Conservation (phyloP, 2,797 vertebrate genomes). For the Eulemur mongoz region DNA sequence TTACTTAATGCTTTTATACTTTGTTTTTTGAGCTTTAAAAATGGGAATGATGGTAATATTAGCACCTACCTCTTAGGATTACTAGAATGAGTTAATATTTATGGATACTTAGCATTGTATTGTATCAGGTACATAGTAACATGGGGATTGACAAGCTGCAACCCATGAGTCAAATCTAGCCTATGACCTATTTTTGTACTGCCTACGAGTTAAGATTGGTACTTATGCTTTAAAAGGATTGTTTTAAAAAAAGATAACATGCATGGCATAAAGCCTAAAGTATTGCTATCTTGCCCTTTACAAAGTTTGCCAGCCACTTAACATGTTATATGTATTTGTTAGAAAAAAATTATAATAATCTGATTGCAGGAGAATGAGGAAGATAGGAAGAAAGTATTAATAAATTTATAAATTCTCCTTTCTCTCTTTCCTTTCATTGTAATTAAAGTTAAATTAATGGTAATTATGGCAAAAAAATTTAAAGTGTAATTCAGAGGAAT, state of each 20-base stretch:
- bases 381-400: background rate
- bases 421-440: background rate
- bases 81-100: background rate
- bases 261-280: background rate
- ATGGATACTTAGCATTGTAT: background rate
- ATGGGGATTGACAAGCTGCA: background rate
- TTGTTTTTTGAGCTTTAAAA: background rate
- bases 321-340: background rate
- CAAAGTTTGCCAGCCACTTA: background rate
- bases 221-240: background rate
- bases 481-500: background rate
- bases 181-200: background rate
- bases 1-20: background rate
- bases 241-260: background rate
- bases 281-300: background rate
- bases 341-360: background rate
- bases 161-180: background rate
- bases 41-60: background rate
- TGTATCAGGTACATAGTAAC: background rate
- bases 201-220: background rate
- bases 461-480: background rate
- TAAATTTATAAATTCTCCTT: background rate
- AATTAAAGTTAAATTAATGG: slow-evolving; percentile 22
- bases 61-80: background rate
- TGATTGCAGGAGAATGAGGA: slow-evolving; percentile 8